These are phyloP conservation scores for Saguinus imperator DNA, from an alignment of 2,113 vertebrate genomes.

Conservation along the genomic window DNA sequence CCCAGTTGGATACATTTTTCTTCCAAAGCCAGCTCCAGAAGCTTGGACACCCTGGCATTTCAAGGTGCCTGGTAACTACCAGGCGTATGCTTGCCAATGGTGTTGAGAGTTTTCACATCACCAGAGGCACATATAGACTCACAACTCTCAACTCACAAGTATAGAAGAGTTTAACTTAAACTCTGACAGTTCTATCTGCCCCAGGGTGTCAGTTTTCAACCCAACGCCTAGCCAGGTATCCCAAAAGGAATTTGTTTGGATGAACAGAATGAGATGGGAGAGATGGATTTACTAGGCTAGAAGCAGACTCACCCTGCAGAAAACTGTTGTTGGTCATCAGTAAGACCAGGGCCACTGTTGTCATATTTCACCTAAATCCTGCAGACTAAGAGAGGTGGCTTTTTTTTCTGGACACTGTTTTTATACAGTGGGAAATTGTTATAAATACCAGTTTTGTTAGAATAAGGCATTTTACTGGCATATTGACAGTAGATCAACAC, in stretches of 20 bases:
- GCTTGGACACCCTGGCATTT: not conserved
- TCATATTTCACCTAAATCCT: not conserved
- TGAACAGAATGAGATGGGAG: not conserved
- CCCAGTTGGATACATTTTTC: not conserved
- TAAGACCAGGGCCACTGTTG: not conserved
- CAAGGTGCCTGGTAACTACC: not conserved
- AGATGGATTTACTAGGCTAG: not conserved
- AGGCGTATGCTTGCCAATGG: not conserved
- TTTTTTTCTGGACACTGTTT: not conserved
- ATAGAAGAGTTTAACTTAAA: not conserved
- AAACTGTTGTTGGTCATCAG: not conserved
- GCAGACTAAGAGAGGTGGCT: not conserved
- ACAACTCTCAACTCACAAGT: not conserved
- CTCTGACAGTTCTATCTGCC: not conserved
- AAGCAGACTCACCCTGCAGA: not conserved
- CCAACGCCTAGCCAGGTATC: not conserved
- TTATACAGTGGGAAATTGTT: not conserved
- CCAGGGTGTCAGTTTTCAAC: not conserved
- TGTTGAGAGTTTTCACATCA: not conserved
- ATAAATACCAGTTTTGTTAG: not conserved
- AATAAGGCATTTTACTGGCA: not conserved
- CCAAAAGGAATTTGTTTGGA: not conserved
- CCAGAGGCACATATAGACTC: not conserved
- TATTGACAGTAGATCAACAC: not conserved
- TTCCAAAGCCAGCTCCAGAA: not conserved